Evolutionary conservation across 2,113 vertebrate species (phyloP).

Genomic region (Nothobranchius furzeri): DNA sequence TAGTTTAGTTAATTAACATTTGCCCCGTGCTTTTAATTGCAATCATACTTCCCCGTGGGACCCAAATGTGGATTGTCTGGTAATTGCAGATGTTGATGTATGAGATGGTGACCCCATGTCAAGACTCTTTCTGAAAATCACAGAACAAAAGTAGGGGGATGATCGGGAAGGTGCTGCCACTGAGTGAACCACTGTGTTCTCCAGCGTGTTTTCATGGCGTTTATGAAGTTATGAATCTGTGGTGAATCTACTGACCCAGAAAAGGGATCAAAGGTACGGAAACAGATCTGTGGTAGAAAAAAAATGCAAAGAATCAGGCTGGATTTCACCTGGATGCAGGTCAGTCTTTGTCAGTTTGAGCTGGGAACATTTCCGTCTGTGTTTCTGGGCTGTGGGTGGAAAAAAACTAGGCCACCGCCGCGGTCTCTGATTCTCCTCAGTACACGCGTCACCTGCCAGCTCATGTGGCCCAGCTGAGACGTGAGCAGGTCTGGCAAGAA

Average conservation of each 20-base stretch:
- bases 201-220: not conserved
- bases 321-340: slow-evolving; percentile 62
- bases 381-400: slow-evolving; percentile 68
- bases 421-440: slow-evolving; percentile 61
- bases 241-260: not conserved
- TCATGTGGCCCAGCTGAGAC: slow-evolving; percentile 71
- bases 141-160: slow-evolving; percentile 80
- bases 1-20: slow-evolving; percentile 99
- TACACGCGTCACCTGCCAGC: slow-evolving; percentile 76
- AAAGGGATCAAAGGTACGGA: slow-evolving; percentile 1
- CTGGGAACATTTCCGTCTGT: slow-evolving; percentile 54
- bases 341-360: slow-evolving; percentile 65
- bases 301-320: slow-evolving; percentile 15
- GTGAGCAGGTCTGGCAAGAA: slow-evolving; percentile 76
- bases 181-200: slow-evolving; percentile 50
- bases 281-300: slow-evolving; percentile 5
- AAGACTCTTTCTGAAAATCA: slow-evolving; percentile 86
- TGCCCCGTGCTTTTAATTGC: slow-evolving; percentile 98
- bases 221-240: not conserved
- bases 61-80: slow-evolving; percentile 84
- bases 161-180: slow-evolving; percentile 81
- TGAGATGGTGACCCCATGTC: slow-evolving; percentile 90
- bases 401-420: slow-evolving; percentile 74
- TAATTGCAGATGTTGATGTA: slow-evolving; percentile 97
- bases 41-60: slow-evolving; percentile 93